These are phyloP conservation scores for Apotomis turbidana DNA, from an alignment of 2,888 invertebrate species.

Conservation along the genomic window DNA sequence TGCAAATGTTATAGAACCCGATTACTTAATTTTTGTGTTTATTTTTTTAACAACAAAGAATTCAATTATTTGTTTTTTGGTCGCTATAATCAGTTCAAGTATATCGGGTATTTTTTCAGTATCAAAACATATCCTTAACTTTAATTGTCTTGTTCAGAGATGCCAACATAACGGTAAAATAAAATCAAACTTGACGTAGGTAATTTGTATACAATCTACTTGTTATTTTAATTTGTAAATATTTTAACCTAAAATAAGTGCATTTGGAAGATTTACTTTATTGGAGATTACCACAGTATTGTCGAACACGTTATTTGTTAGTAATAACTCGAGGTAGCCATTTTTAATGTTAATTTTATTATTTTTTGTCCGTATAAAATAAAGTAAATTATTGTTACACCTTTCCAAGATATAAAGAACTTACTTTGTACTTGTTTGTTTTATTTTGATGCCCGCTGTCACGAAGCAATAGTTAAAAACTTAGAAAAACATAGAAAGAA, in stretches of 20 bases:
- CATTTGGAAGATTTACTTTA: slow-evolving; percentile 48
- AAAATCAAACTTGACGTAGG: slow-evolving; percentile 31
- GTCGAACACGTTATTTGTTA: slow-evolving; percentile 58
- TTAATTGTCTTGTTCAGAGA: neutral
- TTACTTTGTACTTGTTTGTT: slow-evolving; percentile 70
- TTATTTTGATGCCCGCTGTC: slow-evolving; percentile 51
- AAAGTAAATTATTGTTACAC: slow-evolving; percentile 80
- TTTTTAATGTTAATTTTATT: slow-evolving; percentile 67
- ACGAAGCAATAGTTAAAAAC: too few species aligned
- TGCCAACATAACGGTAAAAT: slow-evolving; percentile 24
- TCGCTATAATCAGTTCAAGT: too few species aligned
- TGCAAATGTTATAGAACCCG: too few species aligned
- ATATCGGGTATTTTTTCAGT: too few species aligned
- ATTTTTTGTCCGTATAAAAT: slow-evolving; percentile 66
- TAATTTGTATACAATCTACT: slow-evolving; percentile 33
- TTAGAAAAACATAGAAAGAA: too few species aligned
- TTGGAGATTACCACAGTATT: slow-evolving; percentile 71
- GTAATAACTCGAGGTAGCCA: slow-evolving; percentile 66
- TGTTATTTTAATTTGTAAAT: slow-evolving; percentile 45
- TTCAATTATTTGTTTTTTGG: too few species aligned
- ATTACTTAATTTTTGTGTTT: too few species aligned
- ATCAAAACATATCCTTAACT: too few species aligned
- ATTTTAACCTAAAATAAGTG: slow-evolving; percentile 42
- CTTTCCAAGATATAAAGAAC: slow-evolving; percentile 78
- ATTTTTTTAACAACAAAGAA: too few species aligned